Evolutionary conservation across 1,140 invertebrate species (phyloP), one percentile per base, ranked within the genome.

Genomic region (Formica exsecta): DNA sequence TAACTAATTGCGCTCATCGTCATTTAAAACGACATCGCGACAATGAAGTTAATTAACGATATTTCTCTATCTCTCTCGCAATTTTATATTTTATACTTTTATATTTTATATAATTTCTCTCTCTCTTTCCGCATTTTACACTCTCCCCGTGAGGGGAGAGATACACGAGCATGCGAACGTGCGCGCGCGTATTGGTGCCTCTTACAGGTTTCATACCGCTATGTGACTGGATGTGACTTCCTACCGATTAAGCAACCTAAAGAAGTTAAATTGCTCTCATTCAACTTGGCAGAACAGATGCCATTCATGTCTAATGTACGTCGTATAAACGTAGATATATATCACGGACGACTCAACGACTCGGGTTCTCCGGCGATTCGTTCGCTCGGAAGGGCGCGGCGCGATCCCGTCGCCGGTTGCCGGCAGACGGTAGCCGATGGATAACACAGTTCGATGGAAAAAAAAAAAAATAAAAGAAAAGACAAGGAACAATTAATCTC

Each of bases 191-290:
- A 92, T 92, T 89, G 91, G 92, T 93, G 92, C 86, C 89, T 92
- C 89, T 93, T 92, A 91, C 92, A 90, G 92, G 92, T 92, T 41
- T 93, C 48, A 92, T 91, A 93, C 91, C 86, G 89, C 92, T 93
- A 91, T 93, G 89, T 92, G 92, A 90, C 90, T 93, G 93, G 76
- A 89, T 91, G 87, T 94, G 94, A 95, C 94, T 95, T 95, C 94
- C 94, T 95, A 95, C 94, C 93, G 94, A 95, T 95, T 95, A 95
- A 95, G 93, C 94, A 95, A 94, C 95, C 93, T 95, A 95, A 95
- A 95, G 94, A 95, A 95, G 94, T 95, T 95, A 95, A 95, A 95
- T 95, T 95, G 95, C 94, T 95, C 94, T 95, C 94, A 95, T 95
- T 95, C 94, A 95, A 95, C 93, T 93, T 92, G 91, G 92, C 94